phyloP scores from a whole-genome alignment of 2,888 invertebrate species.

The Dermolepida albohirtum region DNA sequence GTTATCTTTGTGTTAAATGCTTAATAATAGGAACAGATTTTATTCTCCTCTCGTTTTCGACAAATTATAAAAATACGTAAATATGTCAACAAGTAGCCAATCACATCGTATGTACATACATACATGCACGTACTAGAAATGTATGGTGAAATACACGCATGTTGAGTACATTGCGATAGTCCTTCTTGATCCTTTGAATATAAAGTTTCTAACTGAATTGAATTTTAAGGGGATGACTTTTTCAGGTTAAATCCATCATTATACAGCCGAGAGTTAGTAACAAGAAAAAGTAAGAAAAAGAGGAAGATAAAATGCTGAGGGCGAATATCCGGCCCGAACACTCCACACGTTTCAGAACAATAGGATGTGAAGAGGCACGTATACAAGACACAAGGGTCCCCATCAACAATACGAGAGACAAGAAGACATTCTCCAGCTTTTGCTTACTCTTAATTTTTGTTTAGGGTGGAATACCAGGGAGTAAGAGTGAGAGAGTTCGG shows the following conservation, averaged over 20 bases:
- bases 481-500: constrained; percentile 34
- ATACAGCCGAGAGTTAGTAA: constrained; percentile 14
- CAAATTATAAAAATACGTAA: too few relatives aligned
- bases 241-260: constrained; percentile 63
- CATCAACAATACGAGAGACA: constrained; percentile 46
- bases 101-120: too few relatives aligned
- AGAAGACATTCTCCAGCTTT: constrained; percentile 44
- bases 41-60: too few relatives aligned
- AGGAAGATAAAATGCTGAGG: constrained; percentile 55
- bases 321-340: constrained; percentile 63
- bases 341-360: constrained; percentile 65
- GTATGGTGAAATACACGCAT: too few relatives aligned
- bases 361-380: constrained; percentile 65
- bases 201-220: constrained; percentile 19
- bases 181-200: background rate
- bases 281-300: constrained; percentile 36
- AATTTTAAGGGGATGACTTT: constrained; percentile 32
- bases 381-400: constrained; percentile 56
- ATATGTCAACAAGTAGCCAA: too few relatives aligned
- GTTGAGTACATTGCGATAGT: too few relatives aligned
- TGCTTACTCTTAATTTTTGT: constrained; percentile 47
- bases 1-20: too few relatives aligned
- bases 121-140: too few relatives aligned
- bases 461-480: constrained; percentile 36
- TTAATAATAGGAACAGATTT: too few relatives aligned